These are phyloP conservation scores for Aspidiotus rigidus DNA, from an alignment of 2,888 invertebrate species.

Conservation along the genomic window DNA sequence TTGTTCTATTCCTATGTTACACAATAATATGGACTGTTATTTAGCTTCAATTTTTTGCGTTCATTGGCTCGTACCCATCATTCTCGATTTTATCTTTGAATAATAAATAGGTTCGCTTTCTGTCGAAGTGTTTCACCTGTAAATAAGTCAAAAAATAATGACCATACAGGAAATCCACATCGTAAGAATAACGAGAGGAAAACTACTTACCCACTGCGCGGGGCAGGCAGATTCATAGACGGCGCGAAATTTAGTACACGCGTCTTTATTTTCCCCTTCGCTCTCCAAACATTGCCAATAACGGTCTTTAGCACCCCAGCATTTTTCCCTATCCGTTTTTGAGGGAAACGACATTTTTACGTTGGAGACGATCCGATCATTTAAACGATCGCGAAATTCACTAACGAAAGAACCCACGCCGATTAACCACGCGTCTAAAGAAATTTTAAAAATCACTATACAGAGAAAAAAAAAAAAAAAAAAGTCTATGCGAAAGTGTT, in stretches of 20 bases:
- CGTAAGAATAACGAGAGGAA: neutral
- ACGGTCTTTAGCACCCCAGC: constrained; percentile 76
- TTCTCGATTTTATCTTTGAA: constrained; percentile 80
- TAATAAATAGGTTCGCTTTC: constrained; percentile 74
- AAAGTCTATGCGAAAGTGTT: too few species aligned
- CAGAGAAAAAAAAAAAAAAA: too few species aligned
- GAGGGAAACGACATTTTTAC: constrained; percentile 38
- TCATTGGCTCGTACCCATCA: constrained; percentile 72
- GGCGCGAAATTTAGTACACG: constrained; percentile 62
- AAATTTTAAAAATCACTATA: too few species aligned
- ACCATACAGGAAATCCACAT: constrained; percentile 1
- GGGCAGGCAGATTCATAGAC: constrained; percentile 69
- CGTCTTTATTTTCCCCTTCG: constrained; percentile 47
- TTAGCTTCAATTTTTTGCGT: neutral
- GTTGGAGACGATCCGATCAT: neutral
- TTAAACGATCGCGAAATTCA: neutral
- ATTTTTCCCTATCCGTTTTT: constrained; percentile 66
- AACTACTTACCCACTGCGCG: constrained; percentile 61
- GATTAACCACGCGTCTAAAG: too few species aligned
- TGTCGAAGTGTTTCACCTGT: constrained; percentile 80
- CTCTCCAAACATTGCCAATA: constrained; percentile 84
- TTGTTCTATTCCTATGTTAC: too few species aligned
- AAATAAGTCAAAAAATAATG: constrained; percentile 36
- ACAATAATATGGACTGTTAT: constrained; percentile 1
- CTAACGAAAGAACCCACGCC: neutral